Evolutionary conservation across 2,888 invertebrate genomes (phyloP), one percentile per base, ranked within the genome.

Genomic region (Drosophila quinaria): DNA sequence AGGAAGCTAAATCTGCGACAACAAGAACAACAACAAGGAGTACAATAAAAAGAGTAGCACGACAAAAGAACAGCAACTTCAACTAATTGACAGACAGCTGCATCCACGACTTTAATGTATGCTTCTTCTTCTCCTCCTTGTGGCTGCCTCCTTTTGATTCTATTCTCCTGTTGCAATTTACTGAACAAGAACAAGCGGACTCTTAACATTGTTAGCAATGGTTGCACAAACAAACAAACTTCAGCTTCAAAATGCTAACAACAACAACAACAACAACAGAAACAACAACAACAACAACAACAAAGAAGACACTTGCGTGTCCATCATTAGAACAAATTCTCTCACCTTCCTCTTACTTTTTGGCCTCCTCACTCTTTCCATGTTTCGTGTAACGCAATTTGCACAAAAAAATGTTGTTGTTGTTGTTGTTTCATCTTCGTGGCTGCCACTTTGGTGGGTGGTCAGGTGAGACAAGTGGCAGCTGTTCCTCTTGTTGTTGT

Each of bases 381-480:
- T 33, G 65, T 72, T 54, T 87, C 89, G 81, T 89, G 86, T 90
- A 89, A 89, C 90, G 90, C 90, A 87, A 89, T 87, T 87, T 90
- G 90, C 87, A 87, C 90, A 90, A 79, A 87, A 83, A 88, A 25
- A 25, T 75, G 78, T 68, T 80, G 83, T 76, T 78, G 37, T 37
- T 37, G 35, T n/a, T 35, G 35, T 13, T 80, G 82, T 76, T 80
- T 70, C 63, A 65, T 71, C 78, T 78, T 78, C 75, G 68, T 71
- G 70, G 62, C 74, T 84, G 61, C 72, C 70, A 73, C 79, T 86
- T 79, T 81, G 89, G 92, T 92, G 92, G 92, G 91, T 92, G 91
- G 92, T 89, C 92, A 92, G 91, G 90, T 92, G 91, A 92, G 92
- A 91, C 80, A 81, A 80, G 80, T 84, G 78, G 80, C 88, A 80